Evolutionary conservation across 2,797 vertebrate genomes (phyloP).

Genomic region (Gymnocypris eckloni): DNA sequence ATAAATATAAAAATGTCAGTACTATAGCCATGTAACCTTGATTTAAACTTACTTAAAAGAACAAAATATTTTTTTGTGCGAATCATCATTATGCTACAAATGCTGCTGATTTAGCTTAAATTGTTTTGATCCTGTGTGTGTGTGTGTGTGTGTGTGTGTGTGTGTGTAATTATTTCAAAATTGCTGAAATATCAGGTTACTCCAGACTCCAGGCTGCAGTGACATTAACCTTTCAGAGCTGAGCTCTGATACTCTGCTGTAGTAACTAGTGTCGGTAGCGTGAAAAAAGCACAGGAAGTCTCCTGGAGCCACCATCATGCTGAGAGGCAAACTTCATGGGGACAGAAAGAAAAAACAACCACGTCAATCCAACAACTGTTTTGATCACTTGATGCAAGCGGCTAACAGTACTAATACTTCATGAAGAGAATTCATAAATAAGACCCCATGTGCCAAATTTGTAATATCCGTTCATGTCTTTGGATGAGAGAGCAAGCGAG

Average conservation of each 20-base stretch:
- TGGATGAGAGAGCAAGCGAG: constrained; percentile 58
- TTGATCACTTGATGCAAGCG: constrained; percentile 48
- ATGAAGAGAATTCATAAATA: constrained; percentile 72
- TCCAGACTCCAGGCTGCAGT: background rate
- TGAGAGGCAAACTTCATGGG: constrained; percentile 38
- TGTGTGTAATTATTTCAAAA: background rate
- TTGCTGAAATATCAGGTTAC: background rate
- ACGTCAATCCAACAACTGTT: constrained; percentile 39
- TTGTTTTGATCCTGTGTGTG: background rate
- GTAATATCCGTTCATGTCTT: constrained; percentile 74
- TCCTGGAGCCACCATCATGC: no score
- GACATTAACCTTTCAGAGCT: constrained; percentile 4
- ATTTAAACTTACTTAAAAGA: background rate
- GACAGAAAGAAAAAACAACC: constrained; percentile 24
- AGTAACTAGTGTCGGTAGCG: background rate
- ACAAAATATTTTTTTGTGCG: background rate
- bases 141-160: background rate
- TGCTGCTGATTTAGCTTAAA: background rate
- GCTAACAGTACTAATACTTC: constrained; percentile 67
- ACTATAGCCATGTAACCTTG: background rate
- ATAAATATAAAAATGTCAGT: background rate
- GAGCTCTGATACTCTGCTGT: background rate
- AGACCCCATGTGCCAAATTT: constrained; percentile 70
- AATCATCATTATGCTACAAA: background rate
- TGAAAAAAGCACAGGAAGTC: background rate